Evolutionary conservation across 1,140 invertebrate genomes (phyloP).

Genomic region (Mya arenaria): DNA sequence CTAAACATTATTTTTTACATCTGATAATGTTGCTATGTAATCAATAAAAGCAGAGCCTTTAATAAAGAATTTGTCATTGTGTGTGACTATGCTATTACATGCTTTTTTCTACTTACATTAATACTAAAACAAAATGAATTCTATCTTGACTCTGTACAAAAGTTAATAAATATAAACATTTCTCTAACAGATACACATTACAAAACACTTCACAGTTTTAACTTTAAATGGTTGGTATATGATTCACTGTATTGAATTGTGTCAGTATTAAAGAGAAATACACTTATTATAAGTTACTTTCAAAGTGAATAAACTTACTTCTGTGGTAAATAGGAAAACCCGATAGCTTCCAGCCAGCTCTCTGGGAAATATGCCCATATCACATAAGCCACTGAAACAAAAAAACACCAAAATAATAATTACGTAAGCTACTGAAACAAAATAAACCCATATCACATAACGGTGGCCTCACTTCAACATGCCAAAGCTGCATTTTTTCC

Average conservation of each 20-base stretch:
- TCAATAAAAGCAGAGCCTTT: too few relatives aligned
- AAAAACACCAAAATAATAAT: conserved; percentile 5
- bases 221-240: not conserved
- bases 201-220: not conserved
- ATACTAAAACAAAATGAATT: too few relatives aligned
- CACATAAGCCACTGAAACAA: conserved; percentile 39
- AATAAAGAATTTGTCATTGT: too few relatives aligned
- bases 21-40: too few relatives aligned
- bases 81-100: too few relatives aligned
- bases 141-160: too few relatives aligned
- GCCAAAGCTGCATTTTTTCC: not conserved
- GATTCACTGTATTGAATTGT: too few relatives aligned
- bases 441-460: not conserved
- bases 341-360: conserved; percentile 38
- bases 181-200: not conserved
- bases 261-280: not conserved
- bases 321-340: conserved; percentile 49
- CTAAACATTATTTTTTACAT: too few relatives aligned
- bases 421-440: conserved; percentile 19
- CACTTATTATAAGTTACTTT: not conserved
- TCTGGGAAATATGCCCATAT: conserved; percentile 50
- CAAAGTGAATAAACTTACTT: conserved; percentile 37
- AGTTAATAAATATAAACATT: not conserved
- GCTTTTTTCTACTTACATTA: too few relatives aligned
- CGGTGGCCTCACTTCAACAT: not conserved